phyloP scores from a whole-genome alignment of 1,140 invertebrate species.

The Doryteuthis pealeii region DNA sequence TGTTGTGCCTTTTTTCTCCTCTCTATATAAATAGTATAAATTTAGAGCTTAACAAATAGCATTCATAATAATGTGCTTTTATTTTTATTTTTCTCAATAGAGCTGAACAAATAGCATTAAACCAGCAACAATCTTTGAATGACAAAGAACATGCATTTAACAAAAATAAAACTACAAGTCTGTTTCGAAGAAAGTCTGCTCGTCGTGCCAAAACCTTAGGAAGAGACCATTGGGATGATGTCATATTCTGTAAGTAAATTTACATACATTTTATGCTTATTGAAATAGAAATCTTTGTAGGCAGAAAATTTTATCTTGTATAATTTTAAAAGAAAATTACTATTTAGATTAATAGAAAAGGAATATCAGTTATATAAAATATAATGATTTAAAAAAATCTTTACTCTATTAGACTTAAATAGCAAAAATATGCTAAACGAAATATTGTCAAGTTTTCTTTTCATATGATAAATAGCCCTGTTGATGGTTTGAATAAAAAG shows the following conservation, averaged over 20 bases:
- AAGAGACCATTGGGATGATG: slow-evolving; percentile 95
- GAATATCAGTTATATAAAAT: too few relatives aligned
- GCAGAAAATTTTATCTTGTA: background rate
- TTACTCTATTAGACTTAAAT: too few relatives aligned
- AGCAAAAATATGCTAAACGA: too few relatives aligned
- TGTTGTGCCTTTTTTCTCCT: slow-evolving; percentile 76
- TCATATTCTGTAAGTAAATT: slow-evolving; percentile 73
- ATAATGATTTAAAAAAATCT: too few relatives aligned
- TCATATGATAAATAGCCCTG: too few relatives aligned
- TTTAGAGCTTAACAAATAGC: too few relatives aligned
- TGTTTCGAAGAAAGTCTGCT: slow-evolving; percentile 60
- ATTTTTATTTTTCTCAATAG: slow-evolving; percentile 61
- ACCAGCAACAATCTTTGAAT: slow-evolving; percentile 71
- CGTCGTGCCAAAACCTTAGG: slow-evolving; percentile 84
- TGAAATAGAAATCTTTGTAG: background rate
- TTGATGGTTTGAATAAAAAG: too few relatives aligned
- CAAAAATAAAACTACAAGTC: slow-evolving; percentile 43
- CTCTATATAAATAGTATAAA: too few relatives aligned
- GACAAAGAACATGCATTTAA: slow-evolving; percentile 50
- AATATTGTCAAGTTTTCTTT: too few relatives aligned
- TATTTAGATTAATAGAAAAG: too few relatives aligned
- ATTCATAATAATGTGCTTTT: too few relatives aligned
- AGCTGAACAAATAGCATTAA: slow-evolving; percentile 81
- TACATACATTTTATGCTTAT: background rate
- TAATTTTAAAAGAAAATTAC: too few relatives aligned